Evolutionary conservation across 2,797 vertebrate genomes (phyloP), one percentile per base, ranked within the genome.

Genomic region (Propithecus deckenii): DNA sequence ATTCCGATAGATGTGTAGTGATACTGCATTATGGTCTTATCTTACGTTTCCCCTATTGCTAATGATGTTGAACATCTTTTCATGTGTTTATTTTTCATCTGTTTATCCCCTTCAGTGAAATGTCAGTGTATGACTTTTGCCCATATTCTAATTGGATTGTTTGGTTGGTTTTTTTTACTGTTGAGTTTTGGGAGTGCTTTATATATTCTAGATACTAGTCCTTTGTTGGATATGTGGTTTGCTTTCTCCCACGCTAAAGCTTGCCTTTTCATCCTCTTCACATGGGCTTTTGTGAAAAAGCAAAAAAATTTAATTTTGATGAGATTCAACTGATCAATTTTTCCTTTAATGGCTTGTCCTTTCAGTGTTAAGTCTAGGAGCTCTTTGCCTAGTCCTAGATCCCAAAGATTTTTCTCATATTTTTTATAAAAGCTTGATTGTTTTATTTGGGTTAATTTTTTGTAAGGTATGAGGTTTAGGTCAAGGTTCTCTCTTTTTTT

Each of bases 201-300:
- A 55, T 63, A 23, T 92, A 71, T 90, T 65, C 23, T 74, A 93
- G 67, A 72, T 92, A 89, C 41, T 86, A 69, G 48, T 67, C 12
- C 32, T 95, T 87, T 95, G 18, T 90, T 74, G 38, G 43, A 25
- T 91, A 61, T 48, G 32, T 75, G 50, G 2, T 97, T 89, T 89
- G 15, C 35, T 97, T 96, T 86, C 41, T 89, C 10, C 65, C 48
- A 76, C 28, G 72, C 41, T 75, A 32, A 18, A 92, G 25, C 48
- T 83, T 93, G 15, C 85, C 25, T 89, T 94, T 96, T 95, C 65
- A 89, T 86, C 67, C 15, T 83, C 76, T 89, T 76, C 55, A 92
- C 43, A 15, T 74, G 4, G 46, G 35, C 55, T 92, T 96, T 89
- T 83, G 28, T 52, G 89, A 11, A 50, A 76, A 76, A 94, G 38